Evolutionary conservation across 2,797 vertebrate genomes (phyloP).

Genomic region (Enteromius radiatus): DNA sequence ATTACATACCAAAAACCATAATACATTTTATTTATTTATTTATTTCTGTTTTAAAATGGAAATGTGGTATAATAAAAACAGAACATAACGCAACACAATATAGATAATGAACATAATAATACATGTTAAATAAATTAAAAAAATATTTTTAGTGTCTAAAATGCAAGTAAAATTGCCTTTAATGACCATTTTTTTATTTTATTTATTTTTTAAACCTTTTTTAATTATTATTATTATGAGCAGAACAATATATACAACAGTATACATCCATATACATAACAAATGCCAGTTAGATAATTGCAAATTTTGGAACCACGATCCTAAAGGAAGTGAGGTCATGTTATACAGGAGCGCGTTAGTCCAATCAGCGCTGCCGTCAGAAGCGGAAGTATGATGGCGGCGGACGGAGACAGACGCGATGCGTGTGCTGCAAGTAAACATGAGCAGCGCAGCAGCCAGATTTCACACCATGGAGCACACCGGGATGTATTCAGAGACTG

Average conservation of each 20-base stretch:
- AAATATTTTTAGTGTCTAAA: too few species aligned
- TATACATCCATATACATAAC: too few species aligned
- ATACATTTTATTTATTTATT: background rate
- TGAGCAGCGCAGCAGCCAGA: conserved; percentile 40
- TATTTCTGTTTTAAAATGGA: too few species aligned
- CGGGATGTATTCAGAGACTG: conserved; percentile 65
- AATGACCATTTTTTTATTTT: too few species aligned
- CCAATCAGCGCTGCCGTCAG: conserved; percentile 70
- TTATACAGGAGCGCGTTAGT: background rate
- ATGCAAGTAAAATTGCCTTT: background rate
- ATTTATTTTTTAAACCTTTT: too few species aligned
- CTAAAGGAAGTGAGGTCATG: conserved; percentile 49
- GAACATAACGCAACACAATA: background rate
- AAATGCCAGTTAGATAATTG: too few species aligned
- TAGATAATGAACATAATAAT: background rate
- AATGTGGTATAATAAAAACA: background rate
- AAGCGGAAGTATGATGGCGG: conserved; percentile 71
- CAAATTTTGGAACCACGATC: background rate
- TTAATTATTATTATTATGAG: too few species aligned
- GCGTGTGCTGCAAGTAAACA: conserved; percentile 40
- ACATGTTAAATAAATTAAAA: background rate
- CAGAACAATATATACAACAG: too few species aligned
- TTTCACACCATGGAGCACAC: conserved; percentile 51
- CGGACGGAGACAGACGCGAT: conserved; percentile 60
- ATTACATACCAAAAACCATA: background rate